Conservation (phyloP, 2,113 vertebrate genomes). For the Sylvia atricapilla region DNA sequence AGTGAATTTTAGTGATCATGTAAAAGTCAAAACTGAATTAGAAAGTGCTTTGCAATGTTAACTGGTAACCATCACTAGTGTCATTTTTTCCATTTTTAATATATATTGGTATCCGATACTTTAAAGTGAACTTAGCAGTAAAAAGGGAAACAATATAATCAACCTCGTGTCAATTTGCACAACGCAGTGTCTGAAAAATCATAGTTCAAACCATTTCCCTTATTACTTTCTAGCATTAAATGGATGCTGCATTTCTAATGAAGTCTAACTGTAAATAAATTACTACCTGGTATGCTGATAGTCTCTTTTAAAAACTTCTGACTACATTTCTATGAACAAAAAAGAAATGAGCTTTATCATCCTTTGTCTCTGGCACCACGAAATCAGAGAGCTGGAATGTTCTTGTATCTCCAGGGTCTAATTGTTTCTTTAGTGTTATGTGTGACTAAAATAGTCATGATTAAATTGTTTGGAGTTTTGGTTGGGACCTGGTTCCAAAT, state of each 20-base stretch:
- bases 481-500: not conserved
- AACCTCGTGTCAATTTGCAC: not conserved
- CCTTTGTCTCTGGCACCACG: not conserved
- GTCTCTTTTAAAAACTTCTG: not conserved
- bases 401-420: not conserved
- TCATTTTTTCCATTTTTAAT: not conserved
- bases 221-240: not conserved
- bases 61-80: not conserved
- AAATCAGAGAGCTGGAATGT: not conserved
- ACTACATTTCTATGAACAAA: not conserved
- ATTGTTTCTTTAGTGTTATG: constrained; percentile 5
- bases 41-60: not conserved
- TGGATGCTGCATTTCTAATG: not conserved
- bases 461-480: constrained; percentile 46
- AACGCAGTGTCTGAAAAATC: not conserved
- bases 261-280: not conserved
- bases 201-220: not conserved
- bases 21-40: not conserved
- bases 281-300: not conserved
- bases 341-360: not conserved
- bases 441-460: constrained; percentile 30
- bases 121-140: not conserved
- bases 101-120: not conserved
- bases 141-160: not conserved
- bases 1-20: not conserved